Percentiles rank a stretch among this genome's conserved stretches.
Conservation (phyloP, 2,113 vertebrate species). For the Scartelaos histophorus region DNA sequence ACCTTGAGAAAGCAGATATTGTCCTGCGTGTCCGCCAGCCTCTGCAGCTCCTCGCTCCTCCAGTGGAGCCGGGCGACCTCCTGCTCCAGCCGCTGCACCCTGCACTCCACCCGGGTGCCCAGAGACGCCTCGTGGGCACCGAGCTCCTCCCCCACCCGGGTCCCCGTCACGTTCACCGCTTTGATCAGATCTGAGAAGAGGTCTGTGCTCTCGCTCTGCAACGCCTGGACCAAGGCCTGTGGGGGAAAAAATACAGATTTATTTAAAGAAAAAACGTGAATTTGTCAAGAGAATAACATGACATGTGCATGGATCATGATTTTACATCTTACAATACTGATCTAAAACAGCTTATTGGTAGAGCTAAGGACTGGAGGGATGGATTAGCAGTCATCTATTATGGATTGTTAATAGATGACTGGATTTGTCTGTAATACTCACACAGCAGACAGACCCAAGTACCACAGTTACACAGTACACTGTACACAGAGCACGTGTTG, state of each 20-base stretch:
- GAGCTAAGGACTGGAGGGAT: too few species aligned
- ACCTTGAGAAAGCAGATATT: slow-evolving; percentile 72
- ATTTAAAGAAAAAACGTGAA: not conserved
- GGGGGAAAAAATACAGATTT: not conserved
- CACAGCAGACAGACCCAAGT: too few species aligned
- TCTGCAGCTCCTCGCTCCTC: slow-evolving; percentile 62
- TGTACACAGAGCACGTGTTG: not conserved
- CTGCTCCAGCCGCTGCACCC: slow-evolving; percentile 65
- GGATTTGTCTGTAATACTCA: too few species aligned
- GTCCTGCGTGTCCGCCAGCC: slow-evolving; percentile 63
- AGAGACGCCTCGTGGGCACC: slow-evolving; percentile 50
- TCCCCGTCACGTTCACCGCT: slow-evolving; percentile 52
- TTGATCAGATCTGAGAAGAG: slow-evolving; percentile 57
- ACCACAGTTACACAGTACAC: too few species aligned
- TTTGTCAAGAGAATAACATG: too few species aligned
- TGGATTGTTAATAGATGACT: too few species aligned
- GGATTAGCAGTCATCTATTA: too few species aligned
- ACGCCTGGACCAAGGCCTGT: slow-evolving; percentile 65
- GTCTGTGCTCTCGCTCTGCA: slow-evolving; percentile 61
- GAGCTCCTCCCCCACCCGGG: slow-evolving; percentile 61
- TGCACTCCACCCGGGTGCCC: slow-evolving; percentile 49
- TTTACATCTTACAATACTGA: too few species aligned
- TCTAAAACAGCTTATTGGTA: too few species aligned
- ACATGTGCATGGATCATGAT: too few species aligned
- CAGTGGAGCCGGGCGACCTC: slow-evolving; percentile 62